phyloP scores from a whole-genome alignment of 2,113 vertebrate species.

The Haliaeetus leucogaster region DNA sequence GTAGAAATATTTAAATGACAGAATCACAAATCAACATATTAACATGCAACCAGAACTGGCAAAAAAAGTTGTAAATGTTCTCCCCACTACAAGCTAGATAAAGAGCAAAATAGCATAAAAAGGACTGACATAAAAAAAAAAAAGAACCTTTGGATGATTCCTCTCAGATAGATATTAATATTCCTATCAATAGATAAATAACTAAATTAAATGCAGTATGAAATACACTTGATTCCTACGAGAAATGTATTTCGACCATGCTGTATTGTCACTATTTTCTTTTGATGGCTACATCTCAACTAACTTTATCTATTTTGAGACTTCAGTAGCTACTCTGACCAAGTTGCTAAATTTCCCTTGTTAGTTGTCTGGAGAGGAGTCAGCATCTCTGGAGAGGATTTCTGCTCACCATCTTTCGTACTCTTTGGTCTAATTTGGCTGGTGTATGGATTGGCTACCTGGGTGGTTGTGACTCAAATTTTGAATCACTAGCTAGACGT shows the following conservation, averaged over 20 bases:
- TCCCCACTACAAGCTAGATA: not conserved
- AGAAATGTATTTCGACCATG: not conserved
- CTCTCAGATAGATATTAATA: not conserved
- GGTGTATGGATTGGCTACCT: not conserved
- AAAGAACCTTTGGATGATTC: not conserved
- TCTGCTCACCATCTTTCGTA: not conserved
- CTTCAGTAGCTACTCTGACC: not conserved
- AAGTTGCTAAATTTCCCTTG: not conserved
- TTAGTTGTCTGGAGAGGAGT: not conserved
- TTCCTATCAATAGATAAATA: not conserved
- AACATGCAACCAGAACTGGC: not conserved
- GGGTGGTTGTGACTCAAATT: not conserved
- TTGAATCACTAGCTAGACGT: not conserved
- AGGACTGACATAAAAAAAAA: not conserved
- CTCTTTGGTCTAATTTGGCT: not conserved
- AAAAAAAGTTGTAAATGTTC: not conserved
- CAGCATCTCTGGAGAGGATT: not conserved
- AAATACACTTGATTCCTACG: not conserved
- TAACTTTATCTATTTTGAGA: not conserved
- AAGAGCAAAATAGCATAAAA: not conserved
- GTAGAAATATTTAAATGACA: not conserved
- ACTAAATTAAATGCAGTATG: not conserved
- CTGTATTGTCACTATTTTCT: not conserved
- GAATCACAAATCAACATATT: not conserved
- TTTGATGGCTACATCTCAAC: not conserved